Percentiles rank a stretch among this genome's conserved stretches.
phyloP scores from a whole-genome alignment of 2,113 vertebrate genomes.

The Leucopsar rothschildi region DNA sequence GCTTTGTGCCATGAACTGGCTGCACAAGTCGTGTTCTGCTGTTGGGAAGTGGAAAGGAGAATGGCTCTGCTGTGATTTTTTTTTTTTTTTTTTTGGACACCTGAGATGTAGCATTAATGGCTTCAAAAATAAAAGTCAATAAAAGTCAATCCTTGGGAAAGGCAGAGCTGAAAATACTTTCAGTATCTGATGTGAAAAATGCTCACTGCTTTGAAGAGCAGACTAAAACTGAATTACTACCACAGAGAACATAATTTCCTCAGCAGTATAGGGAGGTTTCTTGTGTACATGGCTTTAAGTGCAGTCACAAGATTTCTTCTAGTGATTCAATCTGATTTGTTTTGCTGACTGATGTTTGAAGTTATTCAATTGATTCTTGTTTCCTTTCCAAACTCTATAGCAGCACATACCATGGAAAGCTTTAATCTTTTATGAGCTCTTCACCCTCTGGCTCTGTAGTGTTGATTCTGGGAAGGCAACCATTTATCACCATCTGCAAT shows the following conservation, averaged over 20 bases:
- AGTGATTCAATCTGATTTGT: neutral
- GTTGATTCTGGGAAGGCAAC: constrained; percentile 16
- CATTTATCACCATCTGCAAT: neutral
- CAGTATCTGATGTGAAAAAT: neutral
- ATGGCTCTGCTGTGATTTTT: neutral
- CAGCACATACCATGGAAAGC: neutral
- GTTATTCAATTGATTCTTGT: neutral
- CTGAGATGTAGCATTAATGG: neutral
- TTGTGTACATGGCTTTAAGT: neutral
- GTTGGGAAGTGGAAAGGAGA: neutral
- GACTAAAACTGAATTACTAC: neutral
- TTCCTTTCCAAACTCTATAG: neutral
- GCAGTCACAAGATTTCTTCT: neutral
- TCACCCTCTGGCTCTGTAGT: neutral
- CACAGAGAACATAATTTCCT: neutral
- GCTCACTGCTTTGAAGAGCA: neutral
- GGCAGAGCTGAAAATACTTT: neutral
- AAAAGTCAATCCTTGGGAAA: neutral
- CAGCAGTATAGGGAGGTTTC: neutral
- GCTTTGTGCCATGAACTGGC: neutral
- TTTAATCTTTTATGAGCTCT: constrained; percentile 44
- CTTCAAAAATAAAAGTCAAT: neutral
- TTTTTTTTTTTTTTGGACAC: neutral
- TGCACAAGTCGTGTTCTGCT: neutral
- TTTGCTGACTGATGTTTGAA: constrained; percentile 4